Evolutionary conservation across 2,888 invertebrate genomes (phyloP).

Genomic region (Ptychoptera contaminata): DNA sequence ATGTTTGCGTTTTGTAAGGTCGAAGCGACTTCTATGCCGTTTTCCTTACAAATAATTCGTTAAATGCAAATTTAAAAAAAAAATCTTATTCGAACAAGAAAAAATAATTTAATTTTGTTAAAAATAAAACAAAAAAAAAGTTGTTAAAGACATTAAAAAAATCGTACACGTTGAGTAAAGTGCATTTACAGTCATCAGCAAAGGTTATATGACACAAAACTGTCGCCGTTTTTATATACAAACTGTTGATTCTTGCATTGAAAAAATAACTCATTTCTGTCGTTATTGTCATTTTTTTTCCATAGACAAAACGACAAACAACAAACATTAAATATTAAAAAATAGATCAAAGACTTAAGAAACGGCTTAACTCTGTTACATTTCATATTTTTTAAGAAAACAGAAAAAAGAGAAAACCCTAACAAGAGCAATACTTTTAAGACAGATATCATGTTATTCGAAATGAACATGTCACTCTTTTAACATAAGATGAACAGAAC

Average conservation of each 20-base stretch:
- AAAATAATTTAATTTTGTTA: neutral
- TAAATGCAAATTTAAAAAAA: neutral
- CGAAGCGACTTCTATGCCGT: neutral
- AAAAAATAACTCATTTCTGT: neutral
- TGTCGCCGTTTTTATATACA: neutral
- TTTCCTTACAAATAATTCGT: neutral
- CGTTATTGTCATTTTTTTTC: no score
- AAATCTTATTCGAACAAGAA: neutral
- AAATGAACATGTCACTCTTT: no score
- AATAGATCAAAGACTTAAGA: no score
- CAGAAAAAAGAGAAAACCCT: no score
- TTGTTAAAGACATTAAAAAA: neutral
- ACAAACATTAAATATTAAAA: no score
- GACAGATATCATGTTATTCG: no score
- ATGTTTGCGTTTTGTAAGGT: neutral
- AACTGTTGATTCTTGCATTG: neutral
- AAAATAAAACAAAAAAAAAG: neutral
- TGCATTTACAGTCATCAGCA: constrained; percentile 1
- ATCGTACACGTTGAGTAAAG: neutral
- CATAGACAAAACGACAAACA: no score
- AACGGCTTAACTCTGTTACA: no score
- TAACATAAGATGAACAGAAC: no score
- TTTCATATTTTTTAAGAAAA: no score
- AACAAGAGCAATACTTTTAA: no score
- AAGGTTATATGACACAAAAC: neutral